These are phyloP conservation scores for Xestoiulus laeticollis DNA, from an alignment of 2,888 invertebrate species.

Conservation along the genomic window DNA sequence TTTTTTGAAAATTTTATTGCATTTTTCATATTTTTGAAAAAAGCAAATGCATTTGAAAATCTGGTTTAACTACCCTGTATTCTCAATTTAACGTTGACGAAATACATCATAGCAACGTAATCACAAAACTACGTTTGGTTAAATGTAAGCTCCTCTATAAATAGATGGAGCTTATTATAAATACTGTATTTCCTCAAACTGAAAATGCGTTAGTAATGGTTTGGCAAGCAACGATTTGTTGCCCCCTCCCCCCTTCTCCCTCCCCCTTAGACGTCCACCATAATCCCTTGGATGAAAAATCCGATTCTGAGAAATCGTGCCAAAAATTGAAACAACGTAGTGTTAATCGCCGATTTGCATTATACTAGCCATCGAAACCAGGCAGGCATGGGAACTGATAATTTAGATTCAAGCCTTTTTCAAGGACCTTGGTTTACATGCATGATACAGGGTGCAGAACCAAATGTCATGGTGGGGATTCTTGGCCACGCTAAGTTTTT, in stretches of 20 bases:
- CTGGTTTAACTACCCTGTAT: not conserved
- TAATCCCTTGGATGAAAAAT: not conserved
- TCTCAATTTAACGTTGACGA: not conserved
- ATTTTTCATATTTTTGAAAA: no score
- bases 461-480: no score
- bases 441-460: not conserved
- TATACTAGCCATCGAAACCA: not conserved
- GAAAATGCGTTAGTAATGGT: not conserved
- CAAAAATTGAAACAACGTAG: not conserved
- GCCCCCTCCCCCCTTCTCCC: no score
- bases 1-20: no score
- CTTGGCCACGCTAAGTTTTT: no score
- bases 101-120: not conserved
- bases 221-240: not conserved
- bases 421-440: not conserved
- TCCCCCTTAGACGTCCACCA: not conserved
- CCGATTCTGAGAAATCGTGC: not conserved
- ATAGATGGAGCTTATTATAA: constrained; percentile 1
- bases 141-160: not conserved
- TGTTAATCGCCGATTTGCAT: not conserved
- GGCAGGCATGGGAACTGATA: not conserved
- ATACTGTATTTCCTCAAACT: not conserved
- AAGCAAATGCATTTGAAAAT: no score
- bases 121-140: not conserved
- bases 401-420: not conserved